Evolutionary conservation across 1,140 invertebrate species (phyloP).

Genomic region (Gryon sp.): DNA sequence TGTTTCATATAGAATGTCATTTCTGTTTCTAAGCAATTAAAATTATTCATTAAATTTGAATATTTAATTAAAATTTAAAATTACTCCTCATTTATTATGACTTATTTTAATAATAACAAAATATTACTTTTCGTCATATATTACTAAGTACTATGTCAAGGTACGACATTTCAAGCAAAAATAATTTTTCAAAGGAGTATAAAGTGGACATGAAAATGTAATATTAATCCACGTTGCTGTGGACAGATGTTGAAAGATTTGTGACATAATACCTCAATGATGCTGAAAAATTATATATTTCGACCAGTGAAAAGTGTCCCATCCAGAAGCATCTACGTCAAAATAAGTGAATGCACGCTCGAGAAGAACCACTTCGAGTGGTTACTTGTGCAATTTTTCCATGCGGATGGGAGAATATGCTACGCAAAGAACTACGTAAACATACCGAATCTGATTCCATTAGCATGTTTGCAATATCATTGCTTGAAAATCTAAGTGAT

Average conservation of each 20-base stretch:
- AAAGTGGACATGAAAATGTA: conserved; percentile 32
- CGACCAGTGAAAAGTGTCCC: conserved; percentile 66
- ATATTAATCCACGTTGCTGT: conserved; percentile 33
- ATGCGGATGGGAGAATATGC: conserved; percentile 48
- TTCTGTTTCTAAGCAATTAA: too few relatives aligned
- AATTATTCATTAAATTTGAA: too few relatives aligned
- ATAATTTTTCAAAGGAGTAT: conserved; percentile 3
- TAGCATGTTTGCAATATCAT: conserved; percentile 75
- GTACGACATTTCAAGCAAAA: neutral
- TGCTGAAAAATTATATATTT: conserved; percentile 62
- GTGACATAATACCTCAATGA: conserved; percentile 60
- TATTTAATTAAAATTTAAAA: too few relatives aligned
- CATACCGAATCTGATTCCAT: conserved; percentile 72
- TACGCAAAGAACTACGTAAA: conserved; percentile 67
- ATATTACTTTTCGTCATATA: too few relatives aligned
- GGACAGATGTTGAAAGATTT: conserved; percentile 40
- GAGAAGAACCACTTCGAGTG: conserved; percentile 58
- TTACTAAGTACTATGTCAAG: too few relatives aligned
- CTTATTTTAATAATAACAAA: too few relatives aligned
- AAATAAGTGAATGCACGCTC: conserved; percentile 67
- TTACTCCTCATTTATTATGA: too few relatives aligned
- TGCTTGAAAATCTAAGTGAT: conserved; percentile 74
- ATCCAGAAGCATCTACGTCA: conserved; percentile 65
- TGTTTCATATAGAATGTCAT: too few relatives aligned
- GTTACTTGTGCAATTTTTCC: conserved; percentile 64